A percentile compares a stretch with the other conserved stretches of the same genome.
phyloP scores from a whole-genome alignment of 2,113 vertebrate genomes.

The Sapajus apella region DNA sequence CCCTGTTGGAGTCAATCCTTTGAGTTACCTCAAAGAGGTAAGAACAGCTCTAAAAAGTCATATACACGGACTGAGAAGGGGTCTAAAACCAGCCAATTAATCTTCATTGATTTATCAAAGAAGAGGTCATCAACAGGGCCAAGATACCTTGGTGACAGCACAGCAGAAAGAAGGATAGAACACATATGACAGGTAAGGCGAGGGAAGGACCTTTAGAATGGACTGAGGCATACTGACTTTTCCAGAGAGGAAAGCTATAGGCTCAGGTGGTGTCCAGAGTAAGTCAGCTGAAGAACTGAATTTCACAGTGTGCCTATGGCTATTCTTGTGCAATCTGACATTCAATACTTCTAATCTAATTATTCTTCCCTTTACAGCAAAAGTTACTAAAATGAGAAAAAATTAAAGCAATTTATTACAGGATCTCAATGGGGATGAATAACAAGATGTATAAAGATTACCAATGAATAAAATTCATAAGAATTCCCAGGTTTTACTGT shows the following conservation, averaged over 20 bases:
- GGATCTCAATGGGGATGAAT: neutral
- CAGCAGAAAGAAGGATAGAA: neutral
- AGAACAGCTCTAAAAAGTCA: neutral
- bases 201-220: neutral
- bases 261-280: neutral
- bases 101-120: neutral
- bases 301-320: neutral
- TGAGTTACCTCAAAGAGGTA: neutral
- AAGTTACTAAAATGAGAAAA: slow-evolving; percentile 21
- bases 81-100: neutral
- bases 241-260: neutral
- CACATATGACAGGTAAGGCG: neutral
- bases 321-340: neutral
- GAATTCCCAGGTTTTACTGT: neutral
- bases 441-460: neutral
- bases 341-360: slow-evolving; percentile 10
- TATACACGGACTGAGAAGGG: neutral
- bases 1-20: neutral
- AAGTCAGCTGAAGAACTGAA: neutral
- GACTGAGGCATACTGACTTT: neutral
- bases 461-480: neutral
- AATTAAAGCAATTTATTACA: neutral
- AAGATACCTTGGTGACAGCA: neutral
- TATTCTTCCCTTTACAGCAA: neutral
- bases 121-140: neutral